Conservation (phyloP, 2,888 invertebrate genomes). For the Thymelicus sylvestris region DNA sequence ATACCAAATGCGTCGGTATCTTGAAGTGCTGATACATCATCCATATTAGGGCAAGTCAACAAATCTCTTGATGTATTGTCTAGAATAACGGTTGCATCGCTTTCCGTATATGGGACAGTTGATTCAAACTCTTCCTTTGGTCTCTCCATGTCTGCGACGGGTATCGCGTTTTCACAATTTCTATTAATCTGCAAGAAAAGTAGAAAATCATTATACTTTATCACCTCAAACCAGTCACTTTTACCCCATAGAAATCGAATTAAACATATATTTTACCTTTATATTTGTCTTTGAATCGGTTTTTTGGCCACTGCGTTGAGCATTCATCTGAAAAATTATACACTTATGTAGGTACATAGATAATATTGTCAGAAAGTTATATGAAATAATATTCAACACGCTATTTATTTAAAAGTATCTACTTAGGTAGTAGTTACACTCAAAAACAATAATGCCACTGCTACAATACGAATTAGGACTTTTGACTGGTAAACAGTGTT, state of each 20-base stretch:
- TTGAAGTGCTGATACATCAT: conserved; percentile 32
- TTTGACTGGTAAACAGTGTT: too few relatives aligned
- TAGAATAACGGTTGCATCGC: conserved; percentile 39
- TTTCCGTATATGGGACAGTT: conserved; percentile 21
- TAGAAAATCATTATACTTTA: background rate
- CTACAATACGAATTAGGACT: background rate
- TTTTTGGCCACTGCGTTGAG: conserved; percentile 45
- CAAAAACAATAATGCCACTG: too few relatives aligned
- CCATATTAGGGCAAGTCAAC: background rate
- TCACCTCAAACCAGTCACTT: background rate
- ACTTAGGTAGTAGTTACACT: too few relatives aligned
- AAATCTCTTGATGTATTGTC: conserved; percentile 10
- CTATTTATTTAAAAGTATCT: too few relatives aligned
- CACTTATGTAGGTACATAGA: too few relatives aligned
- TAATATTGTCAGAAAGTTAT: too few relatives aligned
- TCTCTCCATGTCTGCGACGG: conserved; percentile 24
- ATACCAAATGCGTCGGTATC: conserved; percentile 48
- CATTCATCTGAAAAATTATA: conserved; percentile 40
- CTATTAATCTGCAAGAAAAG: conserved; percentile 43
- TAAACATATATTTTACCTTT: conserved; percentile 46
- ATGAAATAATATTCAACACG: too few relatives aligned
- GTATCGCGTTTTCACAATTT: conserved; percentile 42
- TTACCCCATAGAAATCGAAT: background rate
- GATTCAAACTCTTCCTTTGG: conserved; percentile 21
- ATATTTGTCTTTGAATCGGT: conserved; percentile 53